These are phyloP conservation scores for Trachymyrmex cornetzi DNA, from an alignment of 1,140 invertebrate genomes.

Conservation along the genomic window DNA sequence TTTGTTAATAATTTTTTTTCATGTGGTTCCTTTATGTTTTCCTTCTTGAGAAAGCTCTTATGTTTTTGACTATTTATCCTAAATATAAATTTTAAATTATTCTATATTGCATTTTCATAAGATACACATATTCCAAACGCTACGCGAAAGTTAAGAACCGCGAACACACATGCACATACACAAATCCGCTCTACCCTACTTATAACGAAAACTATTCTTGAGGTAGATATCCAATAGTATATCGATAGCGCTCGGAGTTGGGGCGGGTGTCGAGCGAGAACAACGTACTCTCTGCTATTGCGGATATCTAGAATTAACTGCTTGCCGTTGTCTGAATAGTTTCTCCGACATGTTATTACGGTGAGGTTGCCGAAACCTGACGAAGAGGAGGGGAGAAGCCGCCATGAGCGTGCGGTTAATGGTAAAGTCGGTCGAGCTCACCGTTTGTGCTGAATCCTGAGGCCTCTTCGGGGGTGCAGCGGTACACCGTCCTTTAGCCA, in stretches of 20 bases:
- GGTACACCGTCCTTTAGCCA: conserved; percentile 92
- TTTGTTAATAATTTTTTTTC: neutral
- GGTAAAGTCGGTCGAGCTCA: conserved; percentile 72
- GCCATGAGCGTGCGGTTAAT: conserved; percentile 20
- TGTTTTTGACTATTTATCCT: no score
- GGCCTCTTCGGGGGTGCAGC: conserved; percentile 86
- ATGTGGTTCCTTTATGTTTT: neutral
- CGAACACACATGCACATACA: no score
- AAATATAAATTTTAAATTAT: neutral
- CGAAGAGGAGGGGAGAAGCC: neutral
- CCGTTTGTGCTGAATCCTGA: conserved; percentile 87
- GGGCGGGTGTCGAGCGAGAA: neutral
- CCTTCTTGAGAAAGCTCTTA: neutral
- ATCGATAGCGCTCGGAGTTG: conserved; percentile 44
- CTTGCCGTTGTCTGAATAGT: conserved; percentile 50
- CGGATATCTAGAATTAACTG: conserved; percentile 57
- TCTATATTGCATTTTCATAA: neutral
- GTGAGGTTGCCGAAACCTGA: conserved; percentile 39
- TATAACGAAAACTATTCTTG: conserved; percentile 36
- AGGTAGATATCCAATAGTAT: neutral
- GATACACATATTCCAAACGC: neutral
- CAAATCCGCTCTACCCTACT: neutral
- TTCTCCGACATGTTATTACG: conserved; percentile 43
- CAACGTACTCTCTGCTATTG: conserved; percentile 36
- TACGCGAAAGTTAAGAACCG: neutral